phyloP scores from a whole-genome alignment of 2,888 invertebrate genomes.

The Monopis laevigella region DNA sequence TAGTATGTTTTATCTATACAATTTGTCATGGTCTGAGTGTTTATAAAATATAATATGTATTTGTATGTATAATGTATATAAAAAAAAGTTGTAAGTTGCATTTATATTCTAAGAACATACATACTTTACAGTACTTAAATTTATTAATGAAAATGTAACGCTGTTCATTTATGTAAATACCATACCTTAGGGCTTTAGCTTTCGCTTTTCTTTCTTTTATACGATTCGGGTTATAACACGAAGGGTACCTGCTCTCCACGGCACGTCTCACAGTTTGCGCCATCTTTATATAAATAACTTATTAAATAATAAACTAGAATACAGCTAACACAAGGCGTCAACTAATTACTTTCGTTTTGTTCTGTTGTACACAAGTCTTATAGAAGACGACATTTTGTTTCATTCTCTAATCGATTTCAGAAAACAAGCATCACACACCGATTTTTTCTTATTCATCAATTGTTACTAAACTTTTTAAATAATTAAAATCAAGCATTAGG shows the following conservation, averaged over 20 bases:
- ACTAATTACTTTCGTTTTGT: conserved; percentile 63
- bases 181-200: conserved; percentile 68
- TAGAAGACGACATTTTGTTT: conserved; percentile 53
- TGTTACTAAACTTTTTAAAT: conserved; percentile 4
- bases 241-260: conserved; percentile 78
- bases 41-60: no score
- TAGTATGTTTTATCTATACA: no score
- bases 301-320: conserved; percentile 22
- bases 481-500: not conserved
- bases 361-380: conserved; percentile 55
- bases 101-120: not conserved
- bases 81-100: no score
- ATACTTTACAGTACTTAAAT: not conserved
- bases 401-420: conserved; percentile 26
- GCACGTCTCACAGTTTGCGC: conserved; percentile 76
- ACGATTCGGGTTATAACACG: conserved; percentile 77
- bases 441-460: not conserved
- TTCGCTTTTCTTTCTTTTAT: conserved; percentile 79
- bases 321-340: conserved; percentile 34
- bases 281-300: conserved; percentile 55
- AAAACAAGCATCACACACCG: not conserved
- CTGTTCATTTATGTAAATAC: conserved; percentile 14
- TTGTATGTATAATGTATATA: no score
- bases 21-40: no score
- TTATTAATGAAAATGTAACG: not conserved